Evolutionary conservation across 2,888 invertebrate genomes (phyloP), one percentile per base, ranked within the genome.

Genomic region (Thumatha senex): DNA sequence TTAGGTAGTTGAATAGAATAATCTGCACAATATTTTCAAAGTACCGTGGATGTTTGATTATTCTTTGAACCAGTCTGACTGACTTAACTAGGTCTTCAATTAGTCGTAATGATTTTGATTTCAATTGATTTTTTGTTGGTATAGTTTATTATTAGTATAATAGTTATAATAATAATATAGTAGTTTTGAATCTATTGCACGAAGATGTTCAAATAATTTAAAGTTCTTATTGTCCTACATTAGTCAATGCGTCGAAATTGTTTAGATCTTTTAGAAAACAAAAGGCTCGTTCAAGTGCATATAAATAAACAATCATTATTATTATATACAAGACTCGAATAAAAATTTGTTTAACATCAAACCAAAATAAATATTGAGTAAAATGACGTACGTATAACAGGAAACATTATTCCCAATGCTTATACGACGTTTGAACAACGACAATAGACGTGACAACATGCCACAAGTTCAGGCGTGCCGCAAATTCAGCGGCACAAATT

Each of bases 401-500:
- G 67, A 74, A 67, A 58, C 62, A 56, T 31, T 63, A 73, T 69
- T 64, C 70, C 57, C 62, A 53, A 67, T 67, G 61, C 61, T 70
- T 58, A 68, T 59, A 61, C 48, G 50, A 56, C 48, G 59, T 48
- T 58, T 65, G 61, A 69, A 55, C 62, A 58, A 56, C 51, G 54
- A 64, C 65, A 70, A 89, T 84, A 86, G 86, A 88, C 86, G 86
- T 86, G 89, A 88, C 89, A 86, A 82, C 82, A 77, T 78, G 84
- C 83, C 78, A 72, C 87, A 83, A 88, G 86, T 84, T 83, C 85
- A 81, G 86, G 82, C 88, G 80, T 82, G 83, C 90, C 89, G 85
- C 91, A 91, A 89, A 89, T 90, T 90, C 89, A 89, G 83, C 89
- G 84, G 86, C 88, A 89, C 90, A 90, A 91, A 91, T 91, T 90